Evolutionary conservation across 2,888 invertebrate species (phyloP).

Genomic region (Nasonia oneida): DNA sequence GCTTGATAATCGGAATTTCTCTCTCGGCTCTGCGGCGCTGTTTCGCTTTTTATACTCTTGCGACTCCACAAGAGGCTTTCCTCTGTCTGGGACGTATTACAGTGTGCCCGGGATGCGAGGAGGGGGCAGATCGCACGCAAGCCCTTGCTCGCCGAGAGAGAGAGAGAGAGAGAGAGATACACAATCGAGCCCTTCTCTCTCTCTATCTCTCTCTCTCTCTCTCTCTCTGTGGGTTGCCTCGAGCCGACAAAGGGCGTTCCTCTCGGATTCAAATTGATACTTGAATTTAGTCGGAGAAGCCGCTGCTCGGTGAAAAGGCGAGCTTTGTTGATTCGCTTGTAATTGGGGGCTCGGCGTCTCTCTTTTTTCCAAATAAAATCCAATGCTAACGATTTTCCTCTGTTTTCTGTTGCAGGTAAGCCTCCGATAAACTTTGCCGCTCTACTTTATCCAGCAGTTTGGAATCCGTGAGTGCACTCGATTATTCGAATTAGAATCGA

Average conservation of each 20-base stretch:
- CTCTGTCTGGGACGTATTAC: not conserved
- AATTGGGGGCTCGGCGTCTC: constrained; percentile 8
- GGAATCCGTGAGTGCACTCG: constrained; percentile 18
- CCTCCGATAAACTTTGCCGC: not conserved
- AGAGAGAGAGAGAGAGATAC: not conserved
- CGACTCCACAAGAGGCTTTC: not conserved
- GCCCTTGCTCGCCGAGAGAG: not conserved
- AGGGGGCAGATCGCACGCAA: not conserved
- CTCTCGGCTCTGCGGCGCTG: not conserved
- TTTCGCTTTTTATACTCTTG: not conserved
- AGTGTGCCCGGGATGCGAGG: not conserved
- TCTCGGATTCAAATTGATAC: constrained; percentile 65
- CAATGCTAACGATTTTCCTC: not conserved
- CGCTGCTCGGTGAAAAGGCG: constrained; percentile 42
- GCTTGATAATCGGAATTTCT: constrained; percentile 54
- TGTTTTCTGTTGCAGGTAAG: constrained; percentile 50
- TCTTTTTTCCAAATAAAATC: too few relatives aligned
- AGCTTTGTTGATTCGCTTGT: constrained; percentile 31
- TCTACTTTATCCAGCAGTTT: not conserved
- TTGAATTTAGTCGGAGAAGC: constrained; percentile 30
- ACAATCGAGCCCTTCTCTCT: constrained; percentile 3
- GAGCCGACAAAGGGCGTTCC: constrained; percentile 57
- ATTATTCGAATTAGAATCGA: not conserved
- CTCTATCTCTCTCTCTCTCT: not conserved
- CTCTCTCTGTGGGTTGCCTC: not conserved